These are phyloP conservation scores for Gobio gobio DNA, from an alignment of 2,113 vertebrate genomes.

Conservation along the genomic window DNA sequence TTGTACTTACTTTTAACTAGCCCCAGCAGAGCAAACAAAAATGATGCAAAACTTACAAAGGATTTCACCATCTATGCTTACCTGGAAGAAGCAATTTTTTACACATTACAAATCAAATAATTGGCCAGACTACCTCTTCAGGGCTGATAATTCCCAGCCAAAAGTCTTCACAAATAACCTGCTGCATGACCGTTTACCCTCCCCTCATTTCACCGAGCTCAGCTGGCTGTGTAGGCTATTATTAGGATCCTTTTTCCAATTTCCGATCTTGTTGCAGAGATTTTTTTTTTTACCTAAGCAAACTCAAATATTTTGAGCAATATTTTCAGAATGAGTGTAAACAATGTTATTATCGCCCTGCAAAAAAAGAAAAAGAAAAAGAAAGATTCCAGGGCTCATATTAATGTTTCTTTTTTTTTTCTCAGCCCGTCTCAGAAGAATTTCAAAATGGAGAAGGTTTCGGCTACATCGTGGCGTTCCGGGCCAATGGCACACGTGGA, in stretches of 20 bases:
- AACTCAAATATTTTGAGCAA: background rate
- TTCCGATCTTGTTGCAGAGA: background rate
- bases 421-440: constrained; percentile 94
- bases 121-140: background rate
- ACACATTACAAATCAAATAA: background rate
- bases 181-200: background rate
- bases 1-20: background rate
- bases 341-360: background rate
- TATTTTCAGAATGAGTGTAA: constrained; percentile 9
- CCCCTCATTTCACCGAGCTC: constrained; percentile 10
- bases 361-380: too few relatives aligned
- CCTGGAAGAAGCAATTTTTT: background rate
- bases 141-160: constrained; percentile 12
- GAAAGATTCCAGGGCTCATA: background rate
- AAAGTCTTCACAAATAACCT: constrained; percentile 22
- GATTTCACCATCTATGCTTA: constrained; percentile 1
- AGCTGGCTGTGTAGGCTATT: constrained; percentile 22
- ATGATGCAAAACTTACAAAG: background rate
- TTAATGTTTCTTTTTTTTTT: background rate
- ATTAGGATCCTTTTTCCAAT: constrained; percentile 33
- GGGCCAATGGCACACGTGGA: constrained; percentile 91
- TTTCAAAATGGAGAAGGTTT: constrained; percentile 97
- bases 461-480: constrained; percentile 95
- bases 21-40: background rate
- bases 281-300: background rate